Conservation (phyloP, 1,140 invertebrate genomes). For the Probaryconus sp. region DNA sequence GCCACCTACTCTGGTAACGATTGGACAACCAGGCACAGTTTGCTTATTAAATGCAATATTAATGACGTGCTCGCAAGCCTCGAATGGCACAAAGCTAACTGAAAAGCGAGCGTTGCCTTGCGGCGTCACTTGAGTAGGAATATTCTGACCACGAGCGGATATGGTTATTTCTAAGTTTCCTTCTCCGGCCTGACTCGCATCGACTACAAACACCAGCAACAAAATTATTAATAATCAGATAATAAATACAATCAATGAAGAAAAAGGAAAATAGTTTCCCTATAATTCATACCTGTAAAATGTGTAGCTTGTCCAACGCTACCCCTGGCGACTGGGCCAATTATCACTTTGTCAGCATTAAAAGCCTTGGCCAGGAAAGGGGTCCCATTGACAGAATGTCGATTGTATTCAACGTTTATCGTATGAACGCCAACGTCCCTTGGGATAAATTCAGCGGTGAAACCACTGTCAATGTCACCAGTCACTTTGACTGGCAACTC, state of each 20-base stretch:
- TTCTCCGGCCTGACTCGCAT: conserved; percentile 97
- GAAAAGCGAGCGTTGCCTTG: conserved; percentile 93
- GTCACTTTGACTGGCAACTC: conserved; percentile 93
- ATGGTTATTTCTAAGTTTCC: conserved; percentile 99
- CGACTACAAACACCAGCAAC: conserved; percentile 81
- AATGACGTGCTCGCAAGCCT: conserved; percentile 95
- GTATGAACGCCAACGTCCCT: conserved; percentile 93
- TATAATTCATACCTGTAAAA: conserved; percentile 83
- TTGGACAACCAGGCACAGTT: conserved; percentile 88
- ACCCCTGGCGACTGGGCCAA: conserved; percentile 90
- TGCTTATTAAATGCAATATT: conserved; percentile 98
- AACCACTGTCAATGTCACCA: conserved; percentile 90
- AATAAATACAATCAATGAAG: background rate
- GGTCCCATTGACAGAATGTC: conserved; percentile 91
- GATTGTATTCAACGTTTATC: conserved; percentile 94
- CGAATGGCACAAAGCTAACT: conserved; percentile 96
- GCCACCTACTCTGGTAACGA: conserved; percentile 85
- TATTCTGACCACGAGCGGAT: conserved; percentile 93
- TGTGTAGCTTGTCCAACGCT: conserved; percentile 91
- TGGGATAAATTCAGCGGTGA: conserved; percentile 94
- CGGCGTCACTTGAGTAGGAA: conserved; percentile 98
- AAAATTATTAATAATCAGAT: conserved; percentile 11
- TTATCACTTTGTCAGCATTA: conserved; percentile 92
- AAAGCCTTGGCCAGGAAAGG: conserved; percentile 96
- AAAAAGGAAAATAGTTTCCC: background rate